Conservation (phyloP, 2,888 invertebrate genomes). For the Blastobasis adustella region DNA sequence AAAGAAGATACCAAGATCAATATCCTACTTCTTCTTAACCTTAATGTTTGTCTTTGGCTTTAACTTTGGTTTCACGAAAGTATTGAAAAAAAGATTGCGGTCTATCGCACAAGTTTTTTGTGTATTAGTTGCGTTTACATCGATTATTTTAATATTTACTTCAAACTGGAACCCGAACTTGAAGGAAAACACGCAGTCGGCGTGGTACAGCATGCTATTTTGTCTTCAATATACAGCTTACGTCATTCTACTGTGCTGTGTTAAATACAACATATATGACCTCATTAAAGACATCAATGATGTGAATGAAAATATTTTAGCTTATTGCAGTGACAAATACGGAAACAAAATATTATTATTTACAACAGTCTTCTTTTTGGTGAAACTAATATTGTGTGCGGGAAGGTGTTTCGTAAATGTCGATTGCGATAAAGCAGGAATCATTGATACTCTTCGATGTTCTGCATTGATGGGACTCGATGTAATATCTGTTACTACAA, state of each 20-base stretch:
- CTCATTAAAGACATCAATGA: not conserved
- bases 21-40: not conserved
- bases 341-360: too few relatives aligned
- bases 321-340: not conserved
- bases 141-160: not conserved
- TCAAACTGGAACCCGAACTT: not conserved
- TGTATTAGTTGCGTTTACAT: not conserved
- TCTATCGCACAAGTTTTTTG: not conserved
- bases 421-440: not conserved
- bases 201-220: not conserved
- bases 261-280: not conserved
- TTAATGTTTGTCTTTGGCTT: not conserved
- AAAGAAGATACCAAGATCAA: not conserved
- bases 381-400: not conserved
- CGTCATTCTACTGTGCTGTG: not conserved
- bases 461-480: not conserved
- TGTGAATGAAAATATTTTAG: not conserved
- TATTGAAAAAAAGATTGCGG: not conserved
- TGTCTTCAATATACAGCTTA: not conserved
- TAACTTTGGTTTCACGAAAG: constrained; percentile 1
- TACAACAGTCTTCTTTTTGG: too few relatives aligned
- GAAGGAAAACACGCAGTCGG: too few relatives aligned
- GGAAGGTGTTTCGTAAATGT: not conserved
- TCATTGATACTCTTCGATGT: not conserved
- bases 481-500: not conserved